A percentile compares a stretch with the other conserved stretches of the same genome.
Evolutionary conservation across 2,888 invertebrate species (phyloP).

Genomic region (Polydrusus cervinus): DNA sequence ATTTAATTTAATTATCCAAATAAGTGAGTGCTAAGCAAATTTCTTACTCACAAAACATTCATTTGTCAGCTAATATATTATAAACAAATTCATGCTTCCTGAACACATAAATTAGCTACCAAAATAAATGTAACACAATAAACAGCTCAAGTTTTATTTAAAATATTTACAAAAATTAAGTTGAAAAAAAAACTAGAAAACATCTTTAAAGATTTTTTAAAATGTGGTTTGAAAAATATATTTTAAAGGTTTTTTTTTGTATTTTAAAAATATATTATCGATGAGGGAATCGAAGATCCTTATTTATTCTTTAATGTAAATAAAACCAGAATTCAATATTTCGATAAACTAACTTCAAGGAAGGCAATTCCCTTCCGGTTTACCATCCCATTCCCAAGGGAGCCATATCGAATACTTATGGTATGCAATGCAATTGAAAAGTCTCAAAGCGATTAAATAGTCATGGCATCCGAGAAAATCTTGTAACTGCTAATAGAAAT

Average conservation of each 20-base stretch:
- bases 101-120: slow-evolving; percentile 35
- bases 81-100: slow-evolving; percentile 38
- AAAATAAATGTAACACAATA: slow-evolving; percentile 39
- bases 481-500: slow-evolving; percentile 38
- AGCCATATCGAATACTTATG: slow-evolving; percentile 35
- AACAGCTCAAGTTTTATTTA: slow-evolving; percentile 19
- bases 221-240: background rate
- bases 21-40: slow-evolving; percentile 43
- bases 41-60: slow-evolving; percentile 40
- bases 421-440: slow-evolving; percentile 36
- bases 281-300: background rate
- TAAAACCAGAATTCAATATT: slow-evolving; percentile 16
- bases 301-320: slow-evolving; percentile 14
- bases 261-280: background rate
- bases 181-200: background rate
- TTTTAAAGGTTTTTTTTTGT: background rate
- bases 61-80: slow-evolving; percentile 23
- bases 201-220: slow-evolving; percentile 5
- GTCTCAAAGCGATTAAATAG: slow-evolving; percentile 30
- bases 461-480: slow-evolving; percentile 28
- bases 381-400: slow-evolving; percentile 28
- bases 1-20: background rate
- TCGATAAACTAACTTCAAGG: slow-evolving; percentile 9
- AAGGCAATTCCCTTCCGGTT: slow-evolving; percentile 15
- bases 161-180: slow-evolving; percentile 29